Conservation (phyloP, 2,113 vertebrate genomes). For the Gorsachius goisagi region DNA sequence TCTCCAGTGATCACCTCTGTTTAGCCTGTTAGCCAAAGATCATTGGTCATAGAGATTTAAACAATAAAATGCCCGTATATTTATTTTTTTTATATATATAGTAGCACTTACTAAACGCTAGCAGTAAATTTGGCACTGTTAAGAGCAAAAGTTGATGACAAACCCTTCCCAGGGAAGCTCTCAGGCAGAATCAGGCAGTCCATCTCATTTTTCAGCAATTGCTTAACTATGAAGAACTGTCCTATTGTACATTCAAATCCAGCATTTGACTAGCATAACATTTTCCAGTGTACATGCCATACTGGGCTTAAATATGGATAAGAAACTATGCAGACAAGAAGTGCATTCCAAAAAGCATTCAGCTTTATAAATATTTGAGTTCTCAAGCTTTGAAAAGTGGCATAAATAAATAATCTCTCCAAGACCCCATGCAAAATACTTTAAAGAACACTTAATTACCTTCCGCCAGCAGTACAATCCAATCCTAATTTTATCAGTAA, state of each 20-base stretch:
- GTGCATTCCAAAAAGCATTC: constrained; percentile 40
- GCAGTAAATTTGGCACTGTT: background rate
- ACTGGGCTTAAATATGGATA: constrained; percentile 19
- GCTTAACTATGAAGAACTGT: background rate
- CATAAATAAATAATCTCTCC: constrained; percentile 35
- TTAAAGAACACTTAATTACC: constrained; percentile 32
- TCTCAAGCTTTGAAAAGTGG: constrained; percentile 18
- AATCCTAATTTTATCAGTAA: background rate
- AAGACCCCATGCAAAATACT: constrained; percentile 22
- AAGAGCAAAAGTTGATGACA: background rate
- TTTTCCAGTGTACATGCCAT: constrained; percentile 53
- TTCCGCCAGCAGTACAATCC: background rate
- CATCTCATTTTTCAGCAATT: background rate
- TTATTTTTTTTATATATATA: background rate
- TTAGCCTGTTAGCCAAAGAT: background rate
- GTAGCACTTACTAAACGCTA: background rate
- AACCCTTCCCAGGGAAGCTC: background rate
- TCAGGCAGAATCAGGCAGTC: background rate
- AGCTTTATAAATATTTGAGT: constrained; percentile 51
- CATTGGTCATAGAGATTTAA: background rate
- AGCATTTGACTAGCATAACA: constrained; percentile 5
- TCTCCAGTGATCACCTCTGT: background rate
- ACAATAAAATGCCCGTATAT: background rate
- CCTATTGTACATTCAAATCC: background rate
- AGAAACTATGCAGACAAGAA: constrained; percentile 53